Conservation (phyloP, 2,888 invertebrate genomes). For the Morpho achilles region DNA sequence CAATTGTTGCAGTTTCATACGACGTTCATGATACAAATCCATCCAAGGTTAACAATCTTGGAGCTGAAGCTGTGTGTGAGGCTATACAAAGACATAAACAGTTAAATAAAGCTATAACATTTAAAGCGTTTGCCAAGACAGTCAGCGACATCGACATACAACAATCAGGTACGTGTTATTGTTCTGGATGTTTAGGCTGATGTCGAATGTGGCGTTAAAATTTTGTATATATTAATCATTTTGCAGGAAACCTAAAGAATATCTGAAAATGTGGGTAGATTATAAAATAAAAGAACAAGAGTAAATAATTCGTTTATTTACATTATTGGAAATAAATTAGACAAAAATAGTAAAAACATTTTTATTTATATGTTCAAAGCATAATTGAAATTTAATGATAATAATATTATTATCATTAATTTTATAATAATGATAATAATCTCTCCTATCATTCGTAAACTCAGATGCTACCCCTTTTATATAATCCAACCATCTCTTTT, state of each 20-base stretch:
- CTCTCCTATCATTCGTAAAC: no score
- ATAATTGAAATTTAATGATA: no score
- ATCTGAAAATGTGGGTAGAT: conserved; percentile 2
- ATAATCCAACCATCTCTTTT: no score
- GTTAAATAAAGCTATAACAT: conserved; percentile 44
- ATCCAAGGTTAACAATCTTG: conserved; percentile 10
- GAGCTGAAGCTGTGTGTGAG: conserved; percentile 23
- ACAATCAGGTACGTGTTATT: conserved; percentile 1
- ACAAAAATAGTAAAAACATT: no score
- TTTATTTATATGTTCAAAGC: no score
- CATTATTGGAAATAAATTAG: no score
- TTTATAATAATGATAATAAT: no score
- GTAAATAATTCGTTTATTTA: no score
- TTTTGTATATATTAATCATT: not conserved
- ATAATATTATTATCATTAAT: no score
- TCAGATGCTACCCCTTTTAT: no score
- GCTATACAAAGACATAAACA: conserved; percentile 27
- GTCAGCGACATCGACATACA: conserved; percentile 55
- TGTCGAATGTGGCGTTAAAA: conserved; percentile 28
- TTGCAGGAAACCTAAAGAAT: conserved; percentile 31
- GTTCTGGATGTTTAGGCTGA: conserved; percentile 33
- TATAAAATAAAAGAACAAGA: no score
- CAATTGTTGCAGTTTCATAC: conserved; percentile 7
- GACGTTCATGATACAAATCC: conserved; percentile 2
- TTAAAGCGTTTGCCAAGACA: conserved; percentile 70